These are phyloP conservation scores for Champsocephalus gunnari DNA, from an alignment of 2,797 vertebrate genomes.

Conservation along the genomic window DNA sequence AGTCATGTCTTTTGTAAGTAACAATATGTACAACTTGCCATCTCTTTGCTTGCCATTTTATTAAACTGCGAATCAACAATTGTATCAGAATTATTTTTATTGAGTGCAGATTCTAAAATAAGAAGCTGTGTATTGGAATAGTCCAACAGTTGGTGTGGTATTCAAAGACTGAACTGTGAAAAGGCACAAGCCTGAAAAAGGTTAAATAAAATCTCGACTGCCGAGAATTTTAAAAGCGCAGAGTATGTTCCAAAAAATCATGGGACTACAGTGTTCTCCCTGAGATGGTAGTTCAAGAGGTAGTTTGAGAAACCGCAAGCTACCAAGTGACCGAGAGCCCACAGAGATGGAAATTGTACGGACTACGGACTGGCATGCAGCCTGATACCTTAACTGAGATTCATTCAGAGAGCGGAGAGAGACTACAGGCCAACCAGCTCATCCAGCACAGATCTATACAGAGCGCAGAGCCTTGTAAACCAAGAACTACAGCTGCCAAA, in stretches of 20 bases:
- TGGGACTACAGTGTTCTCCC: background rate
- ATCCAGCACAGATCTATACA: conserved; percentile 47
- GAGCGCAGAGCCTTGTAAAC: conserved; percentile 42
- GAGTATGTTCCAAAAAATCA: conserved; percentile 11
- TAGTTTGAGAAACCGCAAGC: conserved; percentile 25
- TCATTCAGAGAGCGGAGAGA: conserved; percentile 37
- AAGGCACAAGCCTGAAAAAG: conserved; percentile 25
- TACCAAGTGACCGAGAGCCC: conserved; percentile 5
- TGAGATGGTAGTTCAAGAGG: conserved; percentile 20
- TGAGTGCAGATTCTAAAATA: background rate
- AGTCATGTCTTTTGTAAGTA: background rate
- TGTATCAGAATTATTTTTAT: conserved; percentile 7
- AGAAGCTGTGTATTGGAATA: conserved; percentile 3
- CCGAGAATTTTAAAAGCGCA: conserved; percentile 32
- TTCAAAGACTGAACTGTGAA: conserved; percentile 28
- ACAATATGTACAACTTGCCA: background rate
- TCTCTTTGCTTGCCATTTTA: background rate
- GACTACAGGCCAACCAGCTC: conserved; percentile 38
- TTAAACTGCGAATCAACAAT: background rate
- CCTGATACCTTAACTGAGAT: conserved; percentile 39
- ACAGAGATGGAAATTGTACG: background rate
- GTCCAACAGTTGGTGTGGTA: background rate
- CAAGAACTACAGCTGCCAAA: conserved; percentile 25
- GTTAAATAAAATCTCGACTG: conserved; percentile 39
- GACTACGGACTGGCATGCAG: conserved; percentile 36